These are phyloP conservation scores for Lepidochrysops patricia DNA, from an alignment of 2,888 invertebrate genomes.

Conservation along the genomic window DNA sequence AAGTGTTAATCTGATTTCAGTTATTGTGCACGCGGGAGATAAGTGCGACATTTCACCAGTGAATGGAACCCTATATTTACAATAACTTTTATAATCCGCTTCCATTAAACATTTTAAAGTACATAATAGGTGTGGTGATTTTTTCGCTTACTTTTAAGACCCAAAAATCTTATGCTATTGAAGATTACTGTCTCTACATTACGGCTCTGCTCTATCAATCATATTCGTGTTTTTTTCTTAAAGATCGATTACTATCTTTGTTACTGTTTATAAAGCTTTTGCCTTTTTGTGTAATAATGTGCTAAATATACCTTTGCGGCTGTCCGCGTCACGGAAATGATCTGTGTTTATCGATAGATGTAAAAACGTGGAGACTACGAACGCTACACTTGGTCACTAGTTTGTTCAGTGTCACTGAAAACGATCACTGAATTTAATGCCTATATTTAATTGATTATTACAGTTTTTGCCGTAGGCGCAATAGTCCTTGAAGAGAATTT, in stretches of 20 bases:
- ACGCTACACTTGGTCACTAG: neutral
- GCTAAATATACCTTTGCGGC: no score
- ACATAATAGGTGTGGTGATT: neutral
- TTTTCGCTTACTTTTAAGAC: neutral
- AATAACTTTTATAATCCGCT: conserved; percentile 9
- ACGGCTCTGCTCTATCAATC: neutral
- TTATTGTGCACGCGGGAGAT: conserved; percentile 62
- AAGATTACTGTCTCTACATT: neutral
- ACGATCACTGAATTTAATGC: neutral
- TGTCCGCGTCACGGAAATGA: neutral
- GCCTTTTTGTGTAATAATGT: no score
- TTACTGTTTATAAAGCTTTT: no score
- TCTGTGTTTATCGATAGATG: neutral
- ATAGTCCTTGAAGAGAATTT: no score
- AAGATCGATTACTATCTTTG: no score
- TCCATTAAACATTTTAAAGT: conserved; percentile 9
- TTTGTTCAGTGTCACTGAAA: neutral
- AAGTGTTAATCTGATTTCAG: conserved; percentile 73
- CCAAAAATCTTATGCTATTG: neutral
- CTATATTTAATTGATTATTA: no score
- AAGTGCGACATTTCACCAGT: conserved; percentile 44
- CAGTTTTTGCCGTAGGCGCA: no score
- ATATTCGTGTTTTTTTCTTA: no score
- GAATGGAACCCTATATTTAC: conserved; percentile 35
- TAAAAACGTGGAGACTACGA: neutral